A percentile compares a stretch with the other conserved stretches of the same genome.
Conservation (phyloP, 2,888 invertebrate species). For the Meiosimyza platycephala region DNA sequence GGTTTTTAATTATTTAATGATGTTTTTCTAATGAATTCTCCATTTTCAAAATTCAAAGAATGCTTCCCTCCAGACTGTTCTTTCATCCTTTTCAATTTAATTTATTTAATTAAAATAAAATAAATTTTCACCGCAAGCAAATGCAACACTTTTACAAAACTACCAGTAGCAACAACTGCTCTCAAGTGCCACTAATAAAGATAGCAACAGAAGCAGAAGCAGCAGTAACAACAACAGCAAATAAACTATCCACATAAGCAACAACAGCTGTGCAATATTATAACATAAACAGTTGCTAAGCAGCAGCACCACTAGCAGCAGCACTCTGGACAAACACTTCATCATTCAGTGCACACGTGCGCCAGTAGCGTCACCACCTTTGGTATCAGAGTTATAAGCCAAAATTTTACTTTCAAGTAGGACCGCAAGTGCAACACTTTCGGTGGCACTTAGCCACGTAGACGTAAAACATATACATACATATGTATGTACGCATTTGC, state of each 20-base stretch:
- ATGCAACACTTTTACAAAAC: neutral
- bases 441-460: slow-evolving; percentile 3
- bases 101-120: neutral
- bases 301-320: no score
- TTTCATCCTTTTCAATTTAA: no score
- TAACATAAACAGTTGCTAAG: neutral
- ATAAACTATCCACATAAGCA: neutral
- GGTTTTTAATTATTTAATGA: no score
- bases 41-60: no score
- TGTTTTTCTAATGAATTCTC: no score
- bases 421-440: slow-evolving; percentile 5
- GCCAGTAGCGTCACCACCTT: neutral
- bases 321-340: no score
- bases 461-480: neutral
- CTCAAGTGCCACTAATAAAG: neutral
- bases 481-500: neutral
- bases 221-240: neutral
- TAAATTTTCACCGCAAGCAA: neutral
- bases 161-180: neutral
- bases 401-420: slow-evolving; percentile 1
- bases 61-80: no score
- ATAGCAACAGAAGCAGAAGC: neutral
- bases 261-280: neutral
- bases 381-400: slow-evolving; percentile 7
- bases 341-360: no score